phyloP scores from a whole-genome alignment of 2,888 invertebrate species.

The Athripsodes cinereus region DNA sequence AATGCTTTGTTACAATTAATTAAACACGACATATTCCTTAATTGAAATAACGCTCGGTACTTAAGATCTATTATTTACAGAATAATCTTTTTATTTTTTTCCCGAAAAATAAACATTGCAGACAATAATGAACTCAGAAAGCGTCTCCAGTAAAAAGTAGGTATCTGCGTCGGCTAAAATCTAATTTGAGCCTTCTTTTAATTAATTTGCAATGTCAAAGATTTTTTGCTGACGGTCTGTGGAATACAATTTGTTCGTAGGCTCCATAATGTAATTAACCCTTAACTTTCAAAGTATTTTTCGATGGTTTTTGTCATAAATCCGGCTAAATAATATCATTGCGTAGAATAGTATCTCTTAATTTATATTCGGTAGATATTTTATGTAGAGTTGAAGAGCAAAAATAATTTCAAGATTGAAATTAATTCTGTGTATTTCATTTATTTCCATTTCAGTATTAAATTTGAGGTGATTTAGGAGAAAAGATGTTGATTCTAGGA shows the following conservation, averaged over 20 bases:
- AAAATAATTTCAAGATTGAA: too few relatives aligned
- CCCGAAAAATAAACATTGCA: neutral
- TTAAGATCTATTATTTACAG: neutral
- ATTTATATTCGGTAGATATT: too few relatives aligned
- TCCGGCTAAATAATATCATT: neutral
- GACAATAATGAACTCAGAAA: neutral
- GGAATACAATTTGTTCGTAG: slow-evolving; percentile 1
- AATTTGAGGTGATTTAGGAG: too few relatives aligned
- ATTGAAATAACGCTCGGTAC: neutral
- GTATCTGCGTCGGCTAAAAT: neutral
- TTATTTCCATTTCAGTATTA: too few relatives aligned
- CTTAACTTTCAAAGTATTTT: neutral
- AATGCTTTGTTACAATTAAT: neutral
- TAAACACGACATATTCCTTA: slow-evolving; percentile 1
- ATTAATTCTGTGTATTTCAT: too few relatives aligned
- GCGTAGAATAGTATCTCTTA: too few relatives aligned
- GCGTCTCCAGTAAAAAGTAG: neutral
- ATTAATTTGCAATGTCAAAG: slow-evolving; percentile 1
- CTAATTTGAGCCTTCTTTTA: slow-evolving; percentile 2
- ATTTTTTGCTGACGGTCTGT: slow-evolving; percentile 2
- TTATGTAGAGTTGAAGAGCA: too few relatives aligned
- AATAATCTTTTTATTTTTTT: neutral
- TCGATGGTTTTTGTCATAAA: neutral
- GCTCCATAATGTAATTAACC: neutral
- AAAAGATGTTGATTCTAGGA: too few relatives aligned